Evolutionary conservation across 2,113 vertebrate species (phyloP).

Genomic region (Aleadryas rufinucha): DNA sequence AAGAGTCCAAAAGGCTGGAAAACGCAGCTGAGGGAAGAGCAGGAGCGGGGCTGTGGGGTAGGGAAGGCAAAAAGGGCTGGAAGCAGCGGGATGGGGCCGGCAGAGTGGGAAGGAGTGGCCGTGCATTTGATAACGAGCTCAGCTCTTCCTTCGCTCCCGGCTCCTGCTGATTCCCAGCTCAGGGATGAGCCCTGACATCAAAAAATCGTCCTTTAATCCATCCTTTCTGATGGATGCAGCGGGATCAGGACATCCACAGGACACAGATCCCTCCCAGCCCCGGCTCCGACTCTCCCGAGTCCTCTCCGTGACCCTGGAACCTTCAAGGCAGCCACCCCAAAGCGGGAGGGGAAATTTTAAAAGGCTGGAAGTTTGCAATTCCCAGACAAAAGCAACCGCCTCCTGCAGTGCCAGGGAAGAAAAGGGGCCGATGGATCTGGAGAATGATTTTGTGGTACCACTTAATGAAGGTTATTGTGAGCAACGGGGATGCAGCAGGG

Average conservation of each 20-base stretch:
- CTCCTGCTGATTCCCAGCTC: not conserved
- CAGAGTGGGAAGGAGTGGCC: not conserved
- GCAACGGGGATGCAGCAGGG: not conserved
- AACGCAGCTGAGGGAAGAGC: not conserved
- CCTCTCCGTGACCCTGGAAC: not conserved
- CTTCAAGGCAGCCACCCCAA: not conserved
- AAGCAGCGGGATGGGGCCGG: not conserved
- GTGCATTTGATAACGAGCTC: not conserved
- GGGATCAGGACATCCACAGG: not conserved
- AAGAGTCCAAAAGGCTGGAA: not conserved
- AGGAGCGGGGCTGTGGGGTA: not conserved
- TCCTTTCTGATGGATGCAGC: not conserved
- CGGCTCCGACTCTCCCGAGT: not conserved
- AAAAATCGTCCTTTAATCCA: fast-evolving
- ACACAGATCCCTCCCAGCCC: not conserved
- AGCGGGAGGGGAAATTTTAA: not conserved
- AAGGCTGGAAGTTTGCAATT: not conserved
- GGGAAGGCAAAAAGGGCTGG: not conserved
- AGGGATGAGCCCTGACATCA: not conserved
- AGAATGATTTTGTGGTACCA: not conserved
- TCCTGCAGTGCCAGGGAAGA: not conserved
- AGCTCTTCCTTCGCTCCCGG: not conserved
- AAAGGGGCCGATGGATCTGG: not conserved
- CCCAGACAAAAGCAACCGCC: not conserved
- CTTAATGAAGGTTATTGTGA: not conserved